phyloP scores from a whole-genome alignment of 2,888 invertebrate species.

The Rhyacophila evoluta region DNA sequence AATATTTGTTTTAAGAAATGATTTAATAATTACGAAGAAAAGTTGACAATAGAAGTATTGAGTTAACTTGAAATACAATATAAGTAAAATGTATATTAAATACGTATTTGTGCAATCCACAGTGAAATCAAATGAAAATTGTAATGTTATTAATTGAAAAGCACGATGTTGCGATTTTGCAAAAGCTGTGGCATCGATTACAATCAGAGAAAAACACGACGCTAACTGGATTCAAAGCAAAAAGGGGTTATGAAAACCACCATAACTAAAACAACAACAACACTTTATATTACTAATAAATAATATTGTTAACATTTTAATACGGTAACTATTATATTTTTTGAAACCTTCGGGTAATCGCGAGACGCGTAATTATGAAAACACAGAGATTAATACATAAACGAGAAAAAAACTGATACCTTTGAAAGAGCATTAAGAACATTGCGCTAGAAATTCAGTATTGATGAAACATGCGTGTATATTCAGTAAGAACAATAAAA shows the following conservation, averaged over 20 bases:
- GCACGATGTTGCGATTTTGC: no score
- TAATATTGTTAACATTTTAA: neutral
- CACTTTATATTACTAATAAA: neutral
- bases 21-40: no score
- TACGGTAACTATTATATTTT: neutral
- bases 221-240: neutral
- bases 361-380: neutral
- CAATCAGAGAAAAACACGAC: neutral
- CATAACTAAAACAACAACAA: constrained; percentile 11
- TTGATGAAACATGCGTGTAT: neutral
- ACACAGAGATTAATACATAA: neutral
- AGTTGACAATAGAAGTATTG: no score
- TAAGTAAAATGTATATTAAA: no score
- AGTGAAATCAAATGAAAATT: no score
- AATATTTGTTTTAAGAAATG: no score
- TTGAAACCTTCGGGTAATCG: neutral
- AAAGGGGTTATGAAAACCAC: constrained; percentile 4
- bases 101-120: no score
- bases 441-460: neutral
- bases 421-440: neutral
- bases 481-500: neutral
- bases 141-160: no score
- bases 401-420: neutral
- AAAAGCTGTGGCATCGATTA: no score
- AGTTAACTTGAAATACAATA: no score